These are phyloP conservation scores for Drosophila paranaensis DNA, from an alignment of 2,888 invertebrate genomes.

Conservation along the genomic window DNA sequence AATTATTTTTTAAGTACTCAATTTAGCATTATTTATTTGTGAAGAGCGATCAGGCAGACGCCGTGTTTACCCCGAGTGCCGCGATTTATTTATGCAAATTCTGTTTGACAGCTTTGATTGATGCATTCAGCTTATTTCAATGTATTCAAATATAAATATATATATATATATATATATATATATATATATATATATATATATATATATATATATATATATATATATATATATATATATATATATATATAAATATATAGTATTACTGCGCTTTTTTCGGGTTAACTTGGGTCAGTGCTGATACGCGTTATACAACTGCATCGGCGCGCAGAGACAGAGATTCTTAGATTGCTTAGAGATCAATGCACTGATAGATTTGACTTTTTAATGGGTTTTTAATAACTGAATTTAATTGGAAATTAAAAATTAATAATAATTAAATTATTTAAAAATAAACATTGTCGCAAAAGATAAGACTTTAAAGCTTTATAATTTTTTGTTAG, in stretches of 20 bases:
- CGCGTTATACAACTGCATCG: conserved; percentile 19
- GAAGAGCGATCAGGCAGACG: background rate
- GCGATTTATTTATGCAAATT: conserved; percentile 9
- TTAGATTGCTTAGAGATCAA: conserved; percentile 32
- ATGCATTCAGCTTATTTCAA: conserved; percentile 4
- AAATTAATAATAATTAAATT: background rate
- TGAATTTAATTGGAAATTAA: background rate
- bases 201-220: conserved; percentile 1
- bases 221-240: conserved; percentile 1
- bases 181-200: conserved; percentile 1
- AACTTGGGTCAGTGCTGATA: conserved; percentile 34
- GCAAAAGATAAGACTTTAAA: background rate
- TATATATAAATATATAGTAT: conserved; percentile 1
- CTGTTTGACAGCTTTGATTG: conserved; percentile 21
- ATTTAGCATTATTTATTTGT: conserved; percentile 9
- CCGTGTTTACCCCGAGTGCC: background rate
- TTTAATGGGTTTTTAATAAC: background rate
- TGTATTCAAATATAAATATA: conserved; percentile 2
- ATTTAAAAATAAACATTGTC: background rate
- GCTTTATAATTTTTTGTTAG: background rate
- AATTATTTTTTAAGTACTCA: conserved; percentile 2
- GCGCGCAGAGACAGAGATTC: conserved; percentile 2
- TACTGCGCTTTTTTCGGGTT: conserved; percentile 4
- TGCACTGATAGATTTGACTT: conserved; percentile 13
- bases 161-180: conserved; percentile 5